Base-by-base conservation (phyloP, 2,888 invertebrate genomes). In the Crepidodera aurea region DNA sequence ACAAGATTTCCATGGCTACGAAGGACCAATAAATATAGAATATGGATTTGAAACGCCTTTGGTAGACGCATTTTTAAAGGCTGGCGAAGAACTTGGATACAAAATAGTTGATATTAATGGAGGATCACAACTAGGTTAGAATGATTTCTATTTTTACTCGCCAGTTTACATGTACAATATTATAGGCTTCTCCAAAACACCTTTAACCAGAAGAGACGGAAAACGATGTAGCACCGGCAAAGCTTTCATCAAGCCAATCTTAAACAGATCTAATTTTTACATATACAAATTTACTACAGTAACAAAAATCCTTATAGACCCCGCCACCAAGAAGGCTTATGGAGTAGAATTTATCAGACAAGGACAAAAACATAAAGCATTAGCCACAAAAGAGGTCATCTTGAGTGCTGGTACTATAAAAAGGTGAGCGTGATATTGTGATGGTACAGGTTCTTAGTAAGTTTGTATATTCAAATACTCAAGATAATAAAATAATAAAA, bases 331-430 rank as follows among this genome's bases (percentile, higher is more conserved):
- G 74, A 77, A 77, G 8, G 88, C 89, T 0, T 80, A 81, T 2
- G 92, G 90, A 0, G 90, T 93, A 0, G 87, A 90, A 75, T 91
- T 91, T 72, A 69, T 84, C 1, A 90, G 90, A 77, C 83, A 86
- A 64, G 84, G 84, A 19, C 80, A 75, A 73, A 84, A 82, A 71
- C 86, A 81, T 62, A 71, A 76, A 1, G 83, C 85, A 0, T 56
- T 84, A 50, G 92, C 90, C 0, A 84, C 84, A 1, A 92, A 90
- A 76, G 94, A 94, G 82, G 89, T 97, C 0, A 90, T 96, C 55
- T 74, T 96, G 13, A 90, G 91, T n/a, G 93, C 93, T 2, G 96
- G 96, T 0, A 87, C 94, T 1, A 90, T 97, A 68, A 93, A 92
- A 72, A 91, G 94, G 0, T n/a, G n/a, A n/a, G n/a, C 94, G 96